These are phyloP conservation scores for Arbacia lixula DNA, from an alignment of 53 echinoderm and acorn worm species.

Conservation along the genomic window DNA sequence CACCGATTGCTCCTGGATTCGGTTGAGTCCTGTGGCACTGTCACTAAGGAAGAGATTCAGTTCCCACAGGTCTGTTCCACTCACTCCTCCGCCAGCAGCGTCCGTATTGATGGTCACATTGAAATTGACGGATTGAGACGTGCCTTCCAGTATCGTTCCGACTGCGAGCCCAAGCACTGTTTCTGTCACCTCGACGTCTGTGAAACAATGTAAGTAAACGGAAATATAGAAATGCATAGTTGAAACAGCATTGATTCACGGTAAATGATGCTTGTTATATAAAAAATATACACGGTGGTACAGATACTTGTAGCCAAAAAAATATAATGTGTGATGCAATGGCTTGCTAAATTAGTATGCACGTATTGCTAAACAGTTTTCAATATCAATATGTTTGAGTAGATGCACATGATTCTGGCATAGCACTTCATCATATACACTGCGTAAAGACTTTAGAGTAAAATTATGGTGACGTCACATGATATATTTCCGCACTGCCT, in stretches of 20 bases:
- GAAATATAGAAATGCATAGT: not conserved
- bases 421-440: no score
- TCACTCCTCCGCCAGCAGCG: slow-evolving; percentile 33
- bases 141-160: slow-evolving; percentile 18
- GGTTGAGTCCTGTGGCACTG: slow-evolving; percentile 54
- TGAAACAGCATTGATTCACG: not conserved
- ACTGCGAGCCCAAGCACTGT: not conserved
- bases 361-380: no score
- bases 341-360: no score
- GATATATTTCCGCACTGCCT: no score
- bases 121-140: slow-evolving; percentile 5
- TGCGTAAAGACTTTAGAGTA: no score
- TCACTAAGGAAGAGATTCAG: slow-evolving; percentile 68
- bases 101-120: not conserved
- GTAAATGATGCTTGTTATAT: not conserved
- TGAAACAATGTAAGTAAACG: not conserved
- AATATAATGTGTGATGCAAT: no score
- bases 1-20: slow-evolving; percentile 35
- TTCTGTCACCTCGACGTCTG: slow-evolving; percentile 17
- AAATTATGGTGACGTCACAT: no score
- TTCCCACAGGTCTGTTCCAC: slow-evolving; percentile 66
- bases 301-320: no score
- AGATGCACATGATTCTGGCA: no score
- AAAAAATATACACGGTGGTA: not conserved
- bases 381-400: no score